Evolutionary conservation across 2,888 invertebrate species (phyloP).

Genomic region (Listrodromus nycthemerus): DNA sequence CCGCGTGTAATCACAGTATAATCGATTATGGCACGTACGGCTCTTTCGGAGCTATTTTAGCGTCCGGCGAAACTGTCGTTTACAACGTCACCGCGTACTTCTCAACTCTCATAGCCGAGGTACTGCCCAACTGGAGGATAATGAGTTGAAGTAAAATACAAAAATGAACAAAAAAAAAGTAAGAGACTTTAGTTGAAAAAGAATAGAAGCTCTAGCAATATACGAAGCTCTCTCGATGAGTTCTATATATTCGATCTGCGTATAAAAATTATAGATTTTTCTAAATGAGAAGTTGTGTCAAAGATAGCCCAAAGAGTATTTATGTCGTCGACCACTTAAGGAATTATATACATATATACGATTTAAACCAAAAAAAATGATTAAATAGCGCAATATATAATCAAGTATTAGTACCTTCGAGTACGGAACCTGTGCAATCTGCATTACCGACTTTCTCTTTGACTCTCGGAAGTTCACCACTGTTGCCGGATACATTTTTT

Average conservation of each 20-base stretch:
- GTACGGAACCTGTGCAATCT: slow-evolving; percentile 46
- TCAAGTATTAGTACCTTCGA: slow-evolving; percentile 35
- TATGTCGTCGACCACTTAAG: slow-evolving; percentile 50
- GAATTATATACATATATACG: slow-evolving; percentile 34
- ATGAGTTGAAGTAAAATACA: slow-evolving; percentile 77
- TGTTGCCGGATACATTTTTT: slow-evolving; percentile 40
- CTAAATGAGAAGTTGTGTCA: slow-evolving; percentile 30
- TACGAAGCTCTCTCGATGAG: slow-evolving; percentile 4
- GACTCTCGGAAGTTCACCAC: slow-evolving; percentile 51
- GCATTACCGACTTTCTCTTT: slow-evolving; percentile 44
- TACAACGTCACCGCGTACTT: slow-evolving; percentile 83
- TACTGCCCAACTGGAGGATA: slow-evolving; percentile 81
- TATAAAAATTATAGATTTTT: slow-evolving; percentile 38
- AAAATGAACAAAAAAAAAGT: slow-evolving; percentile 46
- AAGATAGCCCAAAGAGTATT: slow-evolving; percentile 51
- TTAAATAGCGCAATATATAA: slow-evolving; percentile 44
- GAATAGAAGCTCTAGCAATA: slow-evolving; percentile 2
- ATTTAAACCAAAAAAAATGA: neutral
- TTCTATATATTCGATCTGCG: slow-evolving; percentile 34
- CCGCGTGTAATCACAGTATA: slow-evolving; percentile 84
- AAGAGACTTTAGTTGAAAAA: slow-evolving; percentile 1
- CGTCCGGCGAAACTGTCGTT: slow-evolving; percentile 83
- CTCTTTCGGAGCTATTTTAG: slow-evolving; percentile 83
- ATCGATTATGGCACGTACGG: slow-evolving; percentile 84
- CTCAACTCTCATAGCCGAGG: slow-evolving; percentile 81